Evolutionary conservation across 2,113 vertebrate species (phyloP).

Genomic region (Platichthys flesus): DNA sequence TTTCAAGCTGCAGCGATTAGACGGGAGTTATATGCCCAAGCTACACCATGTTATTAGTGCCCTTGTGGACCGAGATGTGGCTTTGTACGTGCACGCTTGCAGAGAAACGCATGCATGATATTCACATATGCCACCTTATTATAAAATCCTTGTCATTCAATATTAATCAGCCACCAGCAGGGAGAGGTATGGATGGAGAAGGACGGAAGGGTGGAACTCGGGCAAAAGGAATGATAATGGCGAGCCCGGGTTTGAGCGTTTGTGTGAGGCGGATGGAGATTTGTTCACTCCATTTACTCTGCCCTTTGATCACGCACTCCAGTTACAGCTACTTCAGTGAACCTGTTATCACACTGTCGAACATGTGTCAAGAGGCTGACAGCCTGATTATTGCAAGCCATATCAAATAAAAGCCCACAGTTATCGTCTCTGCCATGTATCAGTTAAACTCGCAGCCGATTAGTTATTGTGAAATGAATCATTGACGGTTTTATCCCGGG

Average conservation of each 20-base stretch:
- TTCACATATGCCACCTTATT: slow-evolving; percentile 31
- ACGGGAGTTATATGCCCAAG: slow-evolving; percentile 1
- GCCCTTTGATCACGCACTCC: slow-evolving; percentile 46
- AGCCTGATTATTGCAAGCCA: slow-evolving; percentile 29
- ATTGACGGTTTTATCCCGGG: slow-evolving; percentile 6
- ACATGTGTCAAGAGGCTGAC: slow-evolving; percentile 53
- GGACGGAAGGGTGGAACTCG: not conserved
- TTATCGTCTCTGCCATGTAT: not conserved
- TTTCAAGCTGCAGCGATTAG: slow-evolving; percentile 33
- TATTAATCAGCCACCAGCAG: slow-evolving; percentile 72
- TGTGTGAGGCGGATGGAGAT: slow-evolving; percentile 20
- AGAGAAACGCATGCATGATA: slow-evolving; percentile 15
- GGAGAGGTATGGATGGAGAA: slow-evolving; percentile 52
- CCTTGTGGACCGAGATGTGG: slow-evolving; percentile 2
- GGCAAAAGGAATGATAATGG: not conserved
- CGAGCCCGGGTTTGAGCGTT: not conserved
- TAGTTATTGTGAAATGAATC: slow-evolving; percentile 32
- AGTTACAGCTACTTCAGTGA: slow-evolving; percentile 42
- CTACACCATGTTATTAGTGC: slow-evolving; percentile 4
- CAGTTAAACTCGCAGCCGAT: slow-evolving; percentile 18
- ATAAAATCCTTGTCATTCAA: slow-evolving; percentile 44
- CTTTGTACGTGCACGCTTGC: slow-evolving; percentile 4
- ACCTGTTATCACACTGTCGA: slow-evolving; percentile 49
- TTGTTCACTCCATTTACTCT: slow-evolving; percentile 41
- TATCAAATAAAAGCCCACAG: slow-evolving; percentile 30